phyloP scores from a whole-genome alignment of 2,888 invertebrate genomes.

The Dorcus hopei region DNA sequence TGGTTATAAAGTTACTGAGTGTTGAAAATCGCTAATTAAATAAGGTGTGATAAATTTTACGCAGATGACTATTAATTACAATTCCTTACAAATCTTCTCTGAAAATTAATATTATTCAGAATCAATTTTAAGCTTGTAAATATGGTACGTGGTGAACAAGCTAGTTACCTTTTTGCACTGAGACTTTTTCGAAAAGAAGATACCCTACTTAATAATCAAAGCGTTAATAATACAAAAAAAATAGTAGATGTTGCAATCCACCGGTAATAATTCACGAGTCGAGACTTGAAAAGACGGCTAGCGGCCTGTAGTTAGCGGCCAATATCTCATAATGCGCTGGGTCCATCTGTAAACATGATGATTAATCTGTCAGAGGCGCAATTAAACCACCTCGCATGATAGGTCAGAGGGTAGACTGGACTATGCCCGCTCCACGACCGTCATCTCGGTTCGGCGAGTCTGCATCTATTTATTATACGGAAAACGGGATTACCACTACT shows the following conservation, averaged over 20 bases:
- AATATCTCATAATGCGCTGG: conserved; percentile 33
- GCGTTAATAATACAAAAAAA: neutral
- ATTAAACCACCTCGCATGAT: conserved; percentile 38
- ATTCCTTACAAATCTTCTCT: too few species aligned
- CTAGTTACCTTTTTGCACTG: too few species aligned
- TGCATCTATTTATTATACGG: conserved; percentile 1
- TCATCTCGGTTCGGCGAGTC: neutral
- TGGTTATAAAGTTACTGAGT: too few species aligned
- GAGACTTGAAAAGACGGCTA: conserved; percentile 4
- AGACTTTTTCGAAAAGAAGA: too few species aligned
- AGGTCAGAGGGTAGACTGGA: conserved; percentile 32
- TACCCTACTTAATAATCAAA: neutral
- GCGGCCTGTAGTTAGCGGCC: conserved; percentile 32
- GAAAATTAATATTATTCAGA: too few species aligned
- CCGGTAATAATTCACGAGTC: conserved; percentile 30
- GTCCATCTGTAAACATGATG: conserved; percentile 32
- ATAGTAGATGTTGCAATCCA: conserved; percentile 10
- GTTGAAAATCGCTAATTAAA: too few species aligned
- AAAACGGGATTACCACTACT: conserved; percentile 11
- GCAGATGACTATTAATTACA: too few species aligned
- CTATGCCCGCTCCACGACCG: neutral
- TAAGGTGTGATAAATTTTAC: too few species aligned
- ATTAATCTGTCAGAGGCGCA: conserved; percentile 40
- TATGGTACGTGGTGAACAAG: too few species aligned
- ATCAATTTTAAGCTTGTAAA: too few species aligned